Conservation (phyloP, 1,140 invertebrate species). For the Drosophila leontia region DNA sequence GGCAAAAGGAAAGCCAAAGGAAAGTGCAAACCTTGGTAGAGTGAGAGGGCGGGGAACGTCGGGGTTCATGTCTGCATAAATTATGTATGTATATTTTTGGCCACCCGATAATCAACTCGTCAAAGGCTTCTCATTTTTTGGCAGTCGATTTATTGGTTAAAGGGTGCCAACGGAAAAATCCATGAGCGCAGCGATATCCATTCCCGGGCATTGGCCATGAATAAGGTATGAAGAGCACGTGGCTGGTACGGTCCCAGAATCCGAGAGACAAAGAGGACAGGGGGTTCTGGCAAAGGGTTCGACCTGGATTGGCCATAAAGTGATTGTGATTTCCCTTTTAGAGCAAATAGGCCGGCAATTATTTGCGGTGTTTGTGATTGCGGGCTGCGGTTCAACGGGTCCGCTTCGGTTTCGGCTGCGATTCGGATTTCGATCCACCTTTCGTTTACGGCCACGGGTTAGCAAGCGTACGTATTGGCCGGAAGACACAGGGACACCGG, state of each 20-base stretch:
- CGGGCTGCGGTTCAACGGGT: conserved; percentile 23
- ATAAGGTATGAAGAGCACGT: conserved; percentile 52
- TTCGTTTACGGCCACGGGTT: conserved; percentile 63
- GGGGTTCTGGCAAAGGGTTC: conserved; percentile 42
- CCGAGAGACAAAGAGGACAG: not conserved
- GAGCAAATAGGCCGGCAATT: conserved; percentile 43
- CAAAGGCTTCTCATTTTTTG: conserved; percentile 36
- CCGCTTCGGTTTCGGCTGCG: conserved; percentile 18
- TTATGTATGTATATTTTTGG: conserved; percentile 77
- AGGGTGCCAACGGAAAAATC: conserved; percentile 19
- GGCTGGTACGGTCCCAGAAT: conserved; percentile 4
- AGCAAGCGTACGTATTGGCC: conserved; percentile 84
- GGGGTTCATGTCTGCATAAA: conserved; percentile 57
- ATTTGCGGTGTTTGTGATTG: conserved; percentile 39
- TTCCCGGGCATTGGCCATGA: conserved; percentile 23
- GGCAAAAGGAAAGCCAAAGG: conserved; percentile 30
- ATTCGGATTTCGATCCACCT: conserved; percentile 23
- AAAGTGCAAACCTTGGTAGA: conserved; percentile 19
- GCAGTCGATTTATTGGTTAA: conserved; percentile 37
- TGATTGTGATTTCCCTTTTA: conserved; percentile 48
- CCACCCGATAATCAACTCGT: conserved; percentile 69
- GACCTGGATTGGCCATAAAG: conserved; percentile 47
- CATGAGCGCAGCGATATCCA: not conserved
- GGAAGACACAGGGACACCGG: conserved; percentile 83
- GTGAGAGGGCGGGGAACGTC: not conserved